Evolutionary conservation across 1,140 invertebrate genomes (phyloP).

Genomic region (Camponotus floridanus): DNA sequence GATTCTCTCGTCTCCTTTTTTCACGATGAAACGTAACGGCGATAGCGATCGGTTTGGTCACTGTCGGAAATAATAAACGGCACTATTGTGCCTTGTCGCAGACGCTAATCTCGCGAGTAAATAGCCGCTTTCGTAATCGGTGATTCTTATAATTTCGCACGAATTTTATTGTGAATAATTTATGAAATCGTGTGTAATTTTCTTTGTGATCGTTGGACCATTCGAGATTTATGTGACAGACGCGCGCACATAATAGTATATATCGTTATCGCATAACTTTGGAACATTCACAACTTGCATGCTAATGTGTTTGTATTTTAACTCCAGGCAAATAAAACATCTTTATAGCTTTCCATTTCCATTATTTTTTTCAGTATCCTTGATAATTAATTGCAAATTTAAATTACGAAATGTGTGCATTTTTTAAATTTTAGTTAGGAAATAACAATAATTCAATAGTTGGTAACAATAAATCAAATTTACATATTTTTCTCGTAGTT

Average conservation of each 20-base stretch:
- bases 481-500: not conserved
- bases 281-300: not conserved
- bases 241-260: not conserved
- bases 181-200: conserved; percentile 44
- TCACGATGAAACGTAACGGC: conserved; percentile 62
- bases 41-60: conserved; percentile 66
- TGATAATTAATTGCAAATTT: not conserved
- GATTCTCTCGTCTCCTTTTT: conserved; percentile 43
- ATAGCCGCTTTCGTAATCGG: conserved; percentile 56
- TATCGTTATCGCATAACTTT: not conserved
- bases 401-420: not conserved
- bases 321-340: not conserved
- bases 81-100: conserved; percentile 55
- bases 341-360: not conserved
- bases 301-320: conserved; percentile 1
- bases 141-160: conserved; percentile 1
- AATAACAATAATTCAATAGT: not conserved
- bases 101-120: conserved; percentile 67
- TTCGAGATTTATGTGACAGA: not conserved
- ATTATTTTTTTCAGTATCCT: not conserved
- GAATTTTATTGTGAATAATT: conserved; percentile 53
- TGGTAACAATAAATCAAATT: not conserved
- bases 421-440: not conserved
- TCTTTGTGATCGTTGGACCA: not conserved
- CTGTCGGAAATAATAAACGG: conserved; percentile 72